phyloP scores from a whole-genome alignment of 2,888 invertebrate genomes.

The Heliconius erato region DNA sequence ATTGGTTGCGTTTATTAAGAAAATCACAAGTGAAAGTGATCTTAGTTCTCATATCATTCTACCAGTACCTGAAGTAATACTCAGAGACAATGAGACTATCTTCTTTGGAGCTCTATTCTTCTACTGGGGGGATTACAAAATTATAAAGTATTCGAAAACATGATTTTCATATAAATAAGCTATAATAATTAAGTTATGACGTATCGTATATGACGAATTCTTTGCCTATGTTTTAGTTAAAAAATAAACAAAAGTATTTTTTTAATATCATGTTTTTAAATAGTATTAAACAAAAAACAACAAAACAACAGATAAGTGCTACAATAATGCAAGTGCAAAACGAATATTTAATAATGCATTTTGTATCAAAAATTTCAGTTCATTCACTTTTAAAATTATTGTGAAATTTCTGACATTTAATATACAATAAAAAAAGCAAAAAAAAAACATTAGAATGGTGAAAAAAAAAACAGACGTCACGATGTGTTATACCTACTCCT shows the following conservation, averaged over 20 bases:
- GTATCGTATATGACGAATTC: background rate
- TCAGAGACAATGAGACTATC: conserved; percentile 45
- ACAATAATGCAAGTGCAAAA: conserved; percentile 69
- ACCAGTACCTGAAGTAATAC: conserved; percentile 99
- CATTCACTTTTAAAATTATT: background rate
- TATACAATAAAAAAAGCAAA: conserved; percentile 54
- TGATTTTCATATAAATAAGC: conserved; percentile 17
- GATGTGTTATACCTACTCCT: conserved; percentile 77
- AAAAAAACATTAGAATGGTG: conserved; percentile 61
- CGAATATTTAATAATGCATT: conserved; percentile 45
- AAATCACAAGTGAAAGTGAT: conserved; percentile 52
- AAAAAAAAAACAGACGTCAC: conserved; percentile 80
- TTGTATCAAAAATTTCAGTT: conserved; percentile 42
- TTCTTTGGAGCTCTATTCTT: conserved; percentile 38
- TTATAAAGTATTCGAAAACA: conserved; percentile 54
- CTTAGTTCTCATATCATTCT: conserved; percentile 63
- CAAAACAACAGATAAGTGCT: conserved; percentile 67
- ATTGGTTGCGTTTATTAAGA: background rate
- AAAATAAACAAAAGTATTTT: background rate
- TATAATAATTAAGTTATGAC: no score
- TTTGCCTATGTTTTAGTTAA: no score
- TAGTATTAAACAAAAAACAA: conserved; percentile 38
- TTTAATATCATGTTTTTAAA: conserved; percentile 15
- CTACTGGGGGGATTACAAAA: conserved; percentile 33
- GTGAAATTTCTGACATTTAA: conserved; percentile 41